phyloP scores from a whole-genome alignment of 1,140 invertebrate species.

The Achroia grisella region DNA sequence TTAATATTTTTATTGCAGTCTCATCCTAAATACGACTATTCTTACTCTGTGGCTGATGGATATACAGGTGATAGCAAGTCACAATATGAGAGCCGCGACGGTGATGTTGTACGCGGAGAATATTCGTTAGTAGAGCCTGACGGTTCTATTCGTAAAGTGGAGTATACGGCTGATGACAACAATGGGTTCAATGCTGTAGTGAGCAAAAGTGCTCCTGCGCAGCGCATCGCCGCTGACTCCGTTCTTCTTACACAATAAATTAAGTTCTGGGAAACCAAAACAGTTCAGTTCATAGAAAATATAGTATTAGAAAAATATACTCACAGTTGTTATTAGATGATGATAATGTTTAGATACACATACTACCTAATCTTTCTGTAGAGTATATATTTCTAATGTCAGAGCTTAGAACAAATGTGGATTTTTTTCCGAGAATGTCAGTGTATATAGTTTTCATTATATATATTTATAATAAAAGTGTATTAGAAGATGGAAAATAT shows the following conservation, averaged over 20 bases:
- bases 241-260: constrained; percentile 26
- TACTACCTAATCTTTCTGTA: too few relatives aligned
- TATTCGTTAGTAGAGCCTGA: constrained; percentile 74
- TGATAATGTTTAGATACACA: too few relatives aligned
- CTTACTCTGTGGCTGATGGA: constrained; percentile 61
- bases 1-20: constrained; percentile 19
- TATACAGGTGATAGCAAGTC: constrained; percentile 36
- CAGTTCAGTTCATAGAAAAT: too few relatives aligned
- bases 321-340: too few relatives aligned
- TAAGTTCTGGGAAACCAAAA: too few relatives aligned
- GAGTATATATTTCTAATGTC: too few relatives aligned
- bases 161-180: constrained; percentile 79
- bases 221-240: constrained; percentile 55
- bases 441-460: too few relatives aligned
- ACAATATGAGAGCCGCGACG: constrained; percentile 16
- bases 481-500: too few relatives aligned
- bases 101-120: constrained; percentile 70
- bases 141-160: constrained; percentile 76
- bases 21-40: constrained; percentile 53
- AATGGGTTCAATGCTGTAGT: constrained; percentile 79
- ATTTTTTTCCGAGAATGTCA: too few relatives aligned
- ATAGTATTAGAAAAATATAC: too few relatives aligned
- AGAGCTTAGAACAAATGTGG: too few relatives aligned
- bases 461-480: too few relatives aligned
- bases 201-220: constrained; percentile 68